Percentiles rank a stretch among this genome's conserved stretches.
Conservation (phyloP, 2,888 invertebrate genomes). For the Hoplodrina blanda region DNA sequence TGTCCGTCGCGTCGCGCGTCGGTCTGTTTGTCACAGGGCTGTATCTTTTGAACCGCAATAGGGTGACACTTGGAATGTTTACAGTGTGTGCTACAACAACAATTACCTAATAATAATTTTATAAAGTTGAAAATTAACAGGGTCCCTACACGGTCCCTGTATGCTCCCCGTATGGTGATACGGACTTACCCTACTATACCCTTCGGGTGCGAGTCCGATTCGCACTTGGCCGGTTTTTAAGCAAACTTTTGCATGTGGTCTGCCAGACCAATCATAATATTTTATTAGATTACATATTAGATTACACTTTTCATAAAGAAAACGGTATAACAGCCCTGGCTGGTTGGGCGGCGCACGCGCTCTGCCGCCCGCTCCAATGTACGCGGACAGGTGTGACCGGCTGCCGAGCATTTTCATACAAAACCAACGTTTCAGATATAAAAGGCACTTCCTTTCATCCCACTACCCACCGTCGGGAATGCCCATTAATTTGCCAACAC, state of each 20-base stretch:
- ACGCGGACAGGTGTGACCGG: slow-evolving; percentile 89
- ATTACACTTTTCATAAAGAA: not conserved
- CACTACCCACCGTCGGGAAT: slow-evolving; percentile 89
- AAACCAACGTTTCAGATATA: slow-evolving; percentile 90
- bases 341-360: slow-evolving; percentile 59
- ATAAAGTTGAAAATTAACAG: no score
- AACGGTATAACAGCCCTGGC: slow-evolving; percentile 69
- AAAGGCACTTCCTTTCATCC: slow-evolving; percentile 91
- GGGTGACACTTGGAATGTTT: no score
- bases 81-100: no score
- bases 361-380: slow-evolving; percentile 75
- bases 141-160: no score
- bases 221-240: not conserved
- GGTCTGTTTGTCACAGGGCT: no score
- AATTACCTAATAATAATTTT: no score
- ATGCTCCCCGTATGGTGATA: no score
- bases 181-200: no score
- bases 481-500: slow-evolving; percentile 91
- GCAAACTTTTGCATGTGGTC: not conserved
- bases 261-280: not conserved
- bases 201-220: no score
- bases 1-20: no score
- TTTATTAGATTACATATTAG: not conserved
- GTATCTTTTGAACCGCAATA: no score
- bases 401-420: slow-evolving; percentile 89